Evolutionary conservation across 1,140 invertebrate species (phyloP).

Genomic region (Acromyrmex charruanus): DNA sequence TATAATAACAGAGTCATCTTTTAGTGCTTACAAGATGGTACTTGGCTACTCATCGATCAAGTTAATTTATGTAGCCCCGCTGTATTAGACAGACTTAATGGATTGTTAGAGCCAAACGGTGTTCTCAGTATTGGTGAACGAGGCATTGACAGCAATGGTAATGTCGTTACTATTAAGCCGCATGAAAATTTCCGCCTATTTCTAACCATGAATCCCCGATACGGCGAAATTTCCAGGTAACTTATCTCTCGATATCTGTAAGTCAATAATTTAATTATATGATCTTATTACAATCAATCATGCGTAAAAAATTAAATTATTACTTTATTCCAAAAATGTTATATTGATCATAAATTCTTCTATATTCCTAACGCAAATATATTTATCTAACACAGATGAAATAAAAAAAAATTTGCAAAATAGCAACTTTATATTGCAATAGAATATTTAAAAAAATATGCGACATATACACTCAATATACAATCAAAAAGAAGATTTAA

Average conservation of each 20-base stretch:
- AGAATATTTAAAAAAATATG: not conserved
- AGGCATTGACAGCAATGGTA: conserved; percentile 91
- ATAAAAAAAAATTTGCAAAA: conserved; percentile 5
- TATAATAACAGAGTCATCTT: conserved; percentile 64
- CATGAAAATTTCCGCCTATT: conserved; percentile 98
- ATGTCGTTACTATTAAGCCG: conserved; percentile 92
- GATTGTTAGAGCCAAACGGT: conserved; percentile 97
- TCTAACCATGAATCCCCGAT: conserved; percentile 97
- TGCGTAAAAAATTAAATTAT: not conserved
- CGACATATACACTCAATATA: not conserved
- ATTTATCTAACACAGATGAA: not conserved
- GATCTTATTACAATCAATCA: not conserved
- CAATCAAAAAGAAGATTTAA: not conserved
- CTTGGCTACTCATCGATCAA: conserved; percentile 98
- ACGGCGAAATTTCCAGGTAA: conserved; percentile 97
- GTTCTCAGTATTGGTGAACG: conserved; percentile 96
- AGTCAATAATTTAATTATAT: not conserved
- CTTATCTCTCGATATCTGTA: not conserved
- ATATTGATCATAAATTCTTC: not conserved
- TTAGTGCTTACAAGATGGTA: conserved; percentile 92
- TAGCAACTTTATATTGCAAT: not conserved
- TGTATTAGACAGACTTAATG: conserved; percentile 98
- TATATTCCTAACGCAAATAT: not conserved
- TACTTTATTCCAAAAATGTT: not conserved
- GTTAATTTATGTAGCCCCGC: conserved; percentile 99